Conservation (phyloP, 2,113 vertebrate species). For the Apistogramma diplotaenia region DNA sequence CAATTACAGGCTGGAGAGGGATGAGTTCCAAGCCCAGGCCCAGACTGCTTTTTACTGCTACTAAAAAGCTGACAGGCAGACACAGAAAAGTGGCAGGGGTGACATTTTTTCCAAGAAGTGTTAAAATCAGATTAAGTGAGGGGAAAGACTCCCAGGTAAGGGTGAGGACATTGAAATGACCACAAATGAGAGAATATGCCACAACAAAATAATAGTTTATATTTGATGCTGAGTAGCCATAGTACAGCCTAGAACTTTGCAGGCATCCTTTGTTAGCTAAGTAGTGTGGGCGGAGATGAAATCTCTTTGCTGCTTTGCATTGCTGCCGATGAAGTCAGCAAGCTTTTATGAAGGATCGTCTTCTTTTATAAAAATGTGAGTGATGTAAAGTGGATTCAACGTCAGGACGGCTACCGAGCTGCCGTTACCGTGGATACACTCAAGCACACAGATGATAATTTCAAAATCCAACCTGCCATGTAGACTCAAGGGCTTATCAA, state of each 20-base stretch:
- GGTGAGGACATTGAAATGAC: conserved; percentile 1
- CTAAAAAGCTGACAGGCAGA: conserved; percentile 30
- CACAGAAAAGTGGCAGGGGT: neutral
- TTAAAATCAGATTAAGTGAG: conserved; percentile 20
- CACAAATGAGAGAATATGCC: neutral
- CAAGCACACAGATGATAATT: neutral
- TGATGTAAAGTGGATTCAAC: neutral
- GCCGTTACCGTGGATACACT: neutral
- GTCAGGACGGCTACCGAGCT: neutral
- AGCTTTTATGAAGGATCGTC: neutral
- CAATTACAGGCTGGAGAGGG: conserved; percentile 48
- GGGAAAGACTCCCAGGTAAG: neutral
- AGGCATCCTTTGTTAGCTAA: neutral
- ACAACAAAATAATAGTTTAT: neutral
- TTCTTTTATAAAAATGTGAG: neutral
- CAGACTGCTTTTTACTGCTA: conserved; percentile 1
- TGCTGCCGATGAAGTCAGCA: neutral
- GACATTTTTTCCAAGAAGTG: conserved; percentile 26
- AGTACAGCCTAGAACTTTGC: neutral
- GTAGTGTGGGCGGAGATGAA: neutral
- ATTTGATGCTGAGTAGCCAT: neutral
- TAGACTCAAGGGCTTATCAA: neutral
- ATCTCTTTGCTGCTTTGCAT: neutral
- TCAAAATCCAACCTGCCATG: neutral
- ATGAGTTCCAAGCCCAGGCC: conserved; percentile 2